Evolutionary conservation across 1,140 invertebrate genomes (phyloP).

Genomic region (Drosophila elegans): DNA sequence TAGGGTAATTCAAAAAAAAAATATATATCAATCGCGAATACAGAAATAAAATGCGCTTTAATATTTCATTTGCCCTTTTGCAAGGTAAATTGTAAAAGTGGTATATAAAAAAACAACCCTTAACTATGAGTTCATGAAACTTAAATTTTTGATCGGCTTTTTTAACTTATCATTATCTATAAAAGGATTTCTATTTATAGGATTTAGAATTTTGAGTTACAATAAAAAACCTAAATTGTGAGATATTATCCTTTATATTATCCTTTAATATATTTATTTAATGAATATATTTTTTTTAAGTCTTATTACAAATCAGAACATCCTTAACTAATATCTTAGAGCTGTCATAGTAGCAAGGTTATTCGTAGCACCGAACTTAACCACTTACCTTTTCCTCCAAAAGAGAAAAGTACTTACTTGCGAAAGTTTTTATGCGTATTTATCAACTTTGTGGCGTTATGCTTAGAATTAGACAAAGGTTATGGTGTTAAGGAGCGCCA

Average conservation of each 20-base stretch:
- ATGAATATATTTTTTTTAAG: background rate
- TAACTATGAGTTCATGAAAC: too few species aligned
- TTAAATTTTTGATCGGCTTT: too few species aligned
- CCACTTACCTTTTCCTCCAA: background rate
- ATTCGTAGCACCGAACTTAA: background rate
- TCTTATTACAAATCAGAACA: background rate
- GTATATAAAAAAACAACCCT: too few species aligned
- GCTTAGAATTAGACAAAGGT: conserved; percentile 7
- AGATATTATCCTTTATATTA: too few species aligned
- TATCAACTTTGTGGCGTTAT: conserved; percentile 10
- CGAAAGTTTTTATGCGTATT: conserved; percentile 7
- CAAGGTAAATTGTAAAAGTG: too few species aligned
- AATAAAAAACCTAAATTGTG: too few species aligned
- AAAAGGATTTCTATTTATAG: too few species aligned
- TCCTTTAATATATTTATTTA: too few species aligned
- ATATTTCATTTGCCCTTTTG: background rate
- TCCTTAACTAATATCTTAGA: background rate
- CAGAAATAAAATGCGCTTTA: background rate
- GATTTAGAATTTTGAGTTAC: too few species aligned
- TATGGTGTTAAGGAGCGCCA: background rate
- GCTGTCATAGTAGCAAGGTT: too few species aligned
- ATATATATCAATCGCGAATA: background rate
- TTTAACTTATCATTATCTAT: too few species aligned
- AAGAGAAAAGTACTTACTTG: background rate
- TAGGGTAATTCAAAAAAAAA: background rate